Evolutionary conservation across 2,888 invertebrate species (phyloP).

Genomic region (Pristionchus entomophagus): DNA sequence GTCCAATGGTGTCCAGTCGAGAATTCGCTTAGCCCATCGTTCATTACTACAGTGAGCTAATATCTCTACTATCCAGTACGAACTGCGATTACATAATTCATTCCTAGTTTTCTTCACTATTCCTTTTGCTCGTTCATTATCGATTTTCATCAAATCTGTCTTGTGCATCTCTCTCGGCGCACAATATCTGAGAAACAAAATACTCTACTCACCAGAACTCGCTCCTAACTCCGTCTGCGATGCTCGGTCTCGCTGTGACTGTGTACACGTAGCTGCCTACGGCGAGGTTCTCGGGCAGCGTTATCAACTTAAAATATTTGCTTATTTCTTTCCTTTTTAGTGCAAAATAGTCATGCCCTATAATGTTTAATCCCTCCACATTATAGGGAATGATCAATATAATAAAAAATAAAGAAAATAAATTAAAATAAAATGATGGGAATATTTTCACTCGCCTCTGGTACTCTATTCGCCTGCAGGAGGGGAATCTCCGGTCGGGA

Average conservation of each 20-base stretch:
- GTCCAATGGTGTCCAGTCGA: too few species aligned
- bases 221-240: conserved; percentile 25
- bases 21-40: too few species aligned
- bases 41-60: too few species aligned
- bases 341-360: too few species aligned
- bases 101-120: background rate
- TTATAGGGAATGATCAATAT: background rate
- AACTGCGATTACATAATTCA: background rate
- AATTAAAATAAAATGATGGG: background rate
- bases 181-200: too few species aligned
- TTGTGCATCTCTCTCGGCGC: too few species aligned
- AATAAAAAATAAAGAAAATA: background rate
- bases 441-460: conserved; percentile 14
- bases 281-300: background rate
- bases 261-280: conserved; percentile 43
- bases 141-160: too few species aligned
- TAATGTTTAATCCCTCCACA: too few species aligned
- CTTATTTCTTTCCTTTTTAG: too few species aligned
- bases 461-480: conserved; percentile 31
- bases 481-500: background rate
- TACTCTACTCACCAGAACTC: conserved; percentile 36
- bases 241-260: conserved; percentile 26
- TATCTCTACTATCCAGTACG: too few species aligned
- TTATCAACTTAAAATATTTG: background rate
- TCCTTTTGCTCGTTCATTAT: too few species aligned